phyloP scores from a whole-genome alignment of 2,113 vertebrate species.

The Notechis scutatus region DNA sequence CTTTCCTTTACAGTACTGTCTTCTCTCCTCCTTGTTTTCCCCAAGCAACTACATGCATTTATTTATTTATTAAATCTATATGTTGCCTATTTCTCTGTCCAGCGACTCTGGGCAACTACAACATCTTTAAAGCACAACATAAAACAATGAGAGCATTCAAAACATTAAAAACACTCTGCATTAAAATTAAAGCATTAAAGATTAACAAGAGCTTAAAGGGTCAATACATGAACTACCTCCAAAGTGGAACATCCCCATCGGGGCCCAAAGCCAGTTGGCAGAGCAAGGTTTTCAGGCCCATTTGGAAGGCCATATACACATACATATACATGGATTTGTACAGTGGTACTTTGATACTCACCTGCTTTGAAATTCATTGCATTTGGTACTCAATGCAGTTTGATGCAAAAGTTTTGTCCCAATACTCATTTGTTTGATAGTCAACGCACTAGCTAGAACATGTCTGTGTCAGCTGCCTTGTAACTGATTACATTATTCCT shows the following conservation, averaged over 20 bases:
- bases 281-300: background rate
- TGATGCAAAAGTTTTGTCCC: background rate
- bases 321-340: too few relatives aligned
- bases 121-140: background rate
- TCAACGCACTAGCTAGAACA: too few relatives aligned
- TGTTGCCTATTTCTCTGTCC: background rate
- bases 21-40: background rate
- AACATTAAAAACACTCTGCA: background rate
- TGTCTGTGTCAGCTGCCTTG: background rate
- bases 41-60: background rate
- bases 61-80: background rate
- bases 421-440: background rate
- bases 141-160: background rate
- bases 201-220: background rate
- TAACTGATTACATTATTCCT: background rate
- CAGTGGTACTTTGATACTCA: background rate
- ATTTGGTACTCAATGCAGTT: background rate
- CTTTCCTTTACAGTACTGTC: background rate
- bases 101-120: background rate
- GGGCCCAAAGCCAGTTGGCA: background rate
- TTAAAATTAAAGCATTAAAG: background rate
- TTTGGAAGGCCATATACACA: background rate
- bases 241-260: background rate
- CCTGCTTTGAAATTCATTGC: background rate
- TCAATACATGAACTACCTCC: too few relatives aligned